Evolutionary conservation across 2,888 invertebrate genomes (phyloP), one percentile per base, ranked within the genome.

Genomic region (Chrysotoxum bicinctum): DNA sequence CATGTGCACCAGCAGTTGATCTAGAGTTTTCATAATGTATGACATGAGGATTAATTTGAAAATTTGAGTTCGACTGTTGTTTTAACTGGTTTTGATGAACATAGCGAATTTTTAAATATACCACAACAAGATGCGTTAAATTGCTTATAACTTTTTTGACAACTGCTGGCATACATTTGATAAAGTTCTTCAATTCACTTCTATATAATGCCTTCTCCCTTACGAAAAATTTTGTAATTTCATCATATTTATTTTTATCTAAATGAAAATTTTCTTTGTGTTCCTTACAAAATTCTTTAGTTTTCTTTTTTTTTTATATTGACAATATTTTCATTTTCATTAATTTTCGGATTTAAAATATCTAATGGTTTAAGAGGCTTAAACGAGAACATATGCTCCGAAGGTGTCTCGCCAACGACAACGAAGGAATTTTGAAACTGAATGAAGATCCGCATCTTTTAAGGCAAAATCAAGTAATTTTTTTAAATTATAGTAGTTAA

Each of bases 31-130:
- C 16, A 8, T 43, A 1, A 37, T 37, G 14, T 14, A 37, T 1
- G 4, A n/a, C 23, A n/a, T 50, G 21, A 32, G 35, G 14, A 12
- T 16, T 19, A n/a, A 14, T 19, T 35, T 35, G 35, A 23, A 50
- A 23, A 9, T 37, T 50, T n/a, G 12, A 3, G 1, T 35, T 21
- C 1, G 37, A 4, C 2, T 7, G 37, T 23, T 68, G 37, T 37
- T n/a, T 66, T 16, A 37, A 52, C 8, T 68, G 68, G 26, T 68
- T 68, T 37, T 68, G 50, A n/a, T 68, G 52, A 37, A 23, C 37
- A 52, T 37, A 68, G 10, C 68, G 68, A 40, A 52, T 68, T 68
- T 52, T 68, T n/a, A 23, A 68, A 30, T 68, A 52, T 23, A 68
- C 52, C 16, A 52, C 52, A 35, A 68, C 21, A 52, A 68, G 50